Conservation (phyloP, 1,140 invertebrate species). For the Hyposmocoma kahamanoa region DNA sequence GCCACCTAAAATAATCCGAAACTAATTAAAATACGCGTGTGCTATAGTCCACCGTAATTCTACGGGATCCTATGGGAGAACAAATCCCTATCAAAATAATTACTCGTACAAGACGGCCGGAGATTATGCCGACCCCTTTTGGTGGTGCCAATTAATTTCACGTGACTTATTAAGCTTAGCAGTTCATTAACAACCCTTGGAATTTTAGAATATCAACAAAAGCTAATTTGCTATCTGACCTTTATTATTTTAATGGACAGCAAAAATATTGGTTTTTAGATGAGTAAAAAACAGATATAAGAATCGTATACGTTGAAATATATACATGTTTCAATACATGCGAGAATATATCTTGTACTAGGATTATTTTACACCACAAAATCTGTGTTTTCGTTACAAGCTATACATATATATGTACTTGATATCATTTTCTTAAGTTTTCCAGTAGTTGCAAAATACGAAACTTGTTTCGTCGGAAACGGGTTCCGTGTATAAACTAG, state of each 20-base stretch:
- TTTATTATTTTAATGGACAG: no score
- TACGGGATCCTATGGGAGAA: neutral
- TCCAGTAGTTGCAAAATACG: no score
- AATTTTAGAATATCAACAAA: neutral
- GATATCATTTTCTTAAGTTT: no score
- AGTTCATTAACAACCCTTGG: slow-evolving; percentile 2
- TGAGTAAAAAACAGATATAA: no score
- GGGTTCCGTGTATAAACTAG: slow-evolving; percentile 50
- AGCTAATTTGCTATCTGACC: neutral
- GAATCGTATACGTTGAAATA: no score
- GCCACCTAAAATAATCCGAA: slow-evolving; percentile 10
- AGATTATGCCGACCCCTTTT: slow-evolving; percentile 4
- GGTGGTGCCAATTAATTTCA: slow-evolving; percentile 2
- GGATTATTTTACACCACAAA: no score
- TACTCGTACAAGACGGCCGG: neutral
- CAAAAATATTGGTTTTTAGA: no score
- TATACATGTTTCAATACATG: no score
- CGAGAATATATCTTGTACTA: no score
- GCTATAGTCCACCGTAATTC: neutral
- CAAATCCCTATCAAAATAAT: slow-evolving; percentile 8
- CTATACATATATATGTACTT: no score
- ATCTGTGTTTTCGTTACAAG: no score
- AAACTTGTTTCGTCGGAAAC: slow-evolving; percentile 31
- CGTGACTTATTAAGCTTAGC: slow-evolving; percentile 4
- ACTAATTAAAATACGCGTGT: slow-evolving; percentile 13